A percentile compares a stretch with the other conserved stretches of the same genome.
Evolutionary conservation across 2,888 invertebrate genomes (phyloP).

Genomic region (Pinctada fucata): DNA sequence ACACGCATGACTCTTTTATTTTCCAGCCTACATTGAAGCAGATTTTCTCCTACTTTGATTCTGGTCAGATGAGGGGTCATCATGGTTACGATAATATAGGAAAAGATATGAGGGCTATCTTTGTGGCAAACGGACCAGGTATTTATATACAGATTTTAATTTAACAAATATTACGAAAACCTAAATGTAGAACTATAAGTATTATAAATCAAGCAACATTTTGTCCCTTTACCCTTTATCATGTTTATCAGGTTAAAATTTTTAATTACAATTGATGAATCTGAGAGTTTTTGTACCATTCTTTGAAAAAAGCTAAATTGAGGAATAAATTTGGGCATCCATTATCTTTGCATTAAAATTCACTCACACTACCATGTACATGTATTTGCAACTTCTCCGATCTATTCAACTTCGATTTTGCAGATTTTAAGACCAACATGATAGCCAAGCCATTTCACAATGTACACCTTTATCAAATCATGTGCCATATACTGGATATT

Average conservation of each 20-base stretch:
- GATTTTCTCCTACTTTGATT: conserved; percentile 3
- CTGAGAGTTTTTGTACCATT: too few species aligned
- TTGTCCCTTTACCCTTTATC: too few species aligned
- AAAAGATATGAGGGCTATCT: conserved; percentile 65
- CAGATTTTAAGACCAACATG: conserved; percentile 51
- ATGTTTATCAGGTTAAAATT: too few species aligned
- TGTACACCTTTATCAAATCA: conserved; percentile 57
- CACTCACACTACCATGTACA: too few species aligned
- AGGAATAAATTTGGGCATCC: too few species aligned
- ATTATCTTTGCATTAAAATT: too few species aligned
- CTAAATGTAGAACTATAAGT: too few species aligned
- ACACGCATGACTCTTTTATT: background rate
- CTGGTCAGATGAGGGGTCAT: conserved; percentile 42
- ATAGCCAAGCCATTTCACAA: conserved; percentile 43
- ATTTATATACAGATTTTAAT: background rate
- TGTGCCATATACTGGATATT: conserved; percentile 53
- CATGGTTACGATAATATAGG: conserved; percentile 67
- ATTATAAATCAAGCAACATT: too few species aligned
- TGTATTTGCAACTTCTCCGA: too few species aligned
- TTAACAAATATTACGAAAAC: too few species aligned
- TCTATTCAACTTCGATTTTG: conserved; percentile 9
- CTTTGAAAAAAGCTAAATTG: too few species aligned
- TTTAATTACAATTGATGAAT: too few species aligned
- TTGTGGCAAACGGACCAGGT: conserved; percentile 69
- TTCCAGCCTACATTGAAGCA: conserved; percentile 1